phyloP scores from a whole-genome alignment of 2,113 vertebrate species.

The Heterotilapia buettikoferi region DNA sequence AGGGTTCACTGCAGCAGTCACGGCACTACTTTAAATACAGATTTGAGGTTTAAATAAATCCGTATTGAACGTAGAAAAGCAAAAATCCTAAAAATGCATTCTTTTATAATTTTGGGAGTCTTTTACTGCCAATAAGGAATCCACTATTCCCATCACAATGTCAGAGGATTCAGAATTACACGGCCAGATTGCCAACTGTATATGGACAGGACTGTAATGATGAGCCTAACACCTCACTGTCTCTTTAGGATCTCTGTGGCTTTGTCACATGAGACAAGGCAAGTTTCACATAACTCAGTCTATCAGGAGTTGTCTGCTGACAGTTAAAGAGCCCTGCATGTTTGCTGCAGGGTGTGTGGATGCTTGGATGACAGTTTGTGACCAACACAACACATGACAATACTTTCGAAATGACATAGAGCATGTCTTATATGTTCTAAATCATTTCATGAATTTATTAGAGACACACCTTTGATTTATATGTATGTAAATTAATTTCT shows the following conservation, averaged over 20 bases:
- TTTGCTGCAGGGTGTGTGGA: conserved; percentile 1
- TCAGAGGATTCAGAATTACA: not conserved
- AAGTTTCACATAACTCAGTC: not conserved
- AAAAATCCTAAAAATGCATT: not conserved
- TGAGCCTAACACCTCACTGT: not conserved
- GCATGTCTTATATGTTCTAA: not conserved
- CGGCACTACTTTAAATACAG: conserved; percentile 18
- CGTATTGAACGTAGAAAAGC: not conserved
- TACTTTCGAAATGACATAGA: not conserved
- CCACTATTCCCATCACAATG: not conserved
- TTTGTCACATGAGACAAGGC: not conserved
- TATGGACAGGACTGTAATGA: not conserved
- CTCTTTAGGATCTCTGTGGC: not conserved
- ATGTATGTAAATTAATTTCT: not conserved
- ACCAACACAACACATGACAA: not conserved
- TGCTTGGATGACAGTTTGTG: conserved; percentile 21
- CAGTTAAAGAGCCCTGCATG: not conserved
- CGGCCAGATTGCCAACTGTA: not conserved
- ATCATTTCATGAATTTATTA: not conserved
- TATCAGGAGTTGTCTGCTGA: conserved; percentile 13
- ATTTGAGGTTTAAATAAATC: conserved; percentile 18
- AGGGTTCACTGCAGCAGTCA: not conserved
- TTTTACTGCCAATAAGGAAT: not conserved
- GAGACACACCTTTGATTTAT: not conserved
- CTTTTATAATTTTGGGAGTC: not conserved